A percentile compares a stretch with the other conserved stretches of the same genome.
Evolutionary conservation across 2,113 vertebrate genomes (phyloP).

Genomic region (Progne subis): DNA sequence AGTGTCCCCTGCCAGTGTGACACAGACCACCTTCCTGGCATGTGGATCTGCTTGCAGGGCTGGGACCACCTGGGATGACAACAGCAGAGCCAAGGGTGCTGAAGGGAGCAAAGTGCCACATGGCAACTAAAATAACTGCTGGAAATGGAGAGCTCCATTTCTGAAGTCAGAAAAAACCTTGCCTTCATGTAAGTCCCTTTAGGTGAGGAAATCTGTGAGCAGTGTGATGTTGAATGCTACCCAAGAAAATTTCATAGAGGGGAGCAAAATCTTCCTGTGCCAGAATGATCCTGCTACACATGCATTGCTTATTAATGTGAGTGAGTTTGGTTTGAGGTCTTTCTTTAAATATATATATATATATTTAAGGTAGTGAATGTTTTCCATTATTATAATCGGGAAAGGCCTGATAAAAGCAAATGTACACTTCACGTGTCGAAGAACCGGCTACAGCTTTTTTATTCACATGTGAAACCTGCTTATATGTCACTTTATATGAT

Average conservation of each 20-base stretch:
- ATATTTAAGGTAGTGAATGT: not conserved
- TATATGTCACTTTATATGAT: constrained; percentile 18
- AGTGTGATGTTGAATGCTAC: not conserved
- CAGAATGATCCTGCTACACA: not conserved
- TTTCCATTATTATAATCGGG: constrained; percentile 38
- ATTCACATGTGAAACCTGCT: not conserved
- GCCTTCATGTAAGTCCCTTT: not conserved
- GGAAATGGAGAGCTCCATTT: not conserved
- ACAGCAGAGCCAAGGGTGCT: not conserved
- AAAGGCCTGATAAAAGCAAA: constrained; percentile 28
- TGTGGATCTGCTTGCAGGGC: rapidly evolving
- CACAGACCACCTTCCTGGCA: not conserved
- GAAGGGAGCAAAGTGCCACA: not conserved
- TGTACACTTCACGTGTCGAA: not conserved
- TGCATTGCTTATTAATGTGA: constrained; percentile 5
- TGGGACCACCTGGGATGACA: not conserved
- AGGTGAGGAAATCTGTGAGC: not conserved
- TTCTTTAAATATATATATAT: no score
- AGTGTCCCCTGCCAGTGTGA: not conserved
- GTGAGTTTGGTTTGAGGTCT: not conserved
- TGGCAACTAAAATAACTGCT: not conserved
- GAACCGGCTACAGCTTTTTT: constrained; percentile 1
- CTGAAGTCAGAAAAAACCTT: not conserved
- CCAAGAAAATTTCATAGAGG: not conserved
- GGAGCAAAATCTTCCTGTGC: not conserved